phyloP scores from a whole-genome alignment of 2,797 vertebrate genomes.

The Xerus rutilus region DNA sequence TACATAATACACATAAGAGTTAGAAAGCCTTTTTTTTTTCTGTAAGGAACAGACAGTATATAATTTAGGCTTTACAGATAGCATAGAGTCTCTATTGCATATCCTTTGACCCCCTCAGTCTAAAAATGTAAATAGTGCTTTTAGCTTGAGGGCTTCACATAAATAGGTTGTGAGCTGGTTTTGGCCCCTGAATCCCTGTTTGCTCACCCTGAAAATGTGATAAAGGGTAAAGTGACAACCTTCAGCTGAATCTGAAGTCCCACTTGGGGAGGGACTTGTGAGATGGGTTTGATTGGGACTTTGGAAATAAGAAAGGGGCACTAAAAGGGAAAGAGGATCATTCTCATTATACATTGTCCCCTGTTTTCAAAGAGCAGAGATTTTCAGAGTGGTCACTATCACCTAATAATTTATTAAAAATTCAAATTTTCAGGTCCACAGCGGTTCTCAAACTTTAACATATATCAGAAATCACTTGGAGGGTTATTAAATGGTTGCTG shows the following conservation, averaged over 20 bases:
- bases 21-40: not conserved
- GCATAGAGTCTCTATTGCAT: not conserved
- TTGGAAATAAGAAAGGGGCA: not conserved
- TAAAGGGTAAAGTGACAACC: not conserved
- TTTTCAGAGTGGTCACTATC: not conserved
- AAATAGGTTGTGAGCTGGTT: not conserved
- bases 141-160: not conserved
- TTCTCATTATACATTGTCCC: not conserved
- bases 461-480: not conserved
- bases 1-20: not conserved
- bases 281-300: conserved; percentile 24
- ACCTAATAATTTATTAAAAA: not conserved
- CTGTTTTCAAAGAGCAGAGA: conserved; percentile 11
- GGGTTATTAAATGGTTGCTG: conserved; percentile 29
- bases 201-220: not conserved
- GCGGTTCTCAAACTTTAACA: not conserved
- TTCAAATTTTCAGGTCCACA: not conserved
- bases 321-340: not conserved
- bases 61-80: not conserved
- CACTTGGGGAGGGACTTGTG: conserved; percentile 8
- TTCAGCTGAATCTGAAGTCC: conserved; percentile 40
- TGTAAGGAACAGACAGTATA: not conserved
- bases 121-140: not conserved
- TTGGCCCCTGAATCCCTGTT: not conserved
- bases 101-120: not conserved